Conservation (phyloP, 2,888 invertebrate species). For the Pandemis heparana region DNA sequence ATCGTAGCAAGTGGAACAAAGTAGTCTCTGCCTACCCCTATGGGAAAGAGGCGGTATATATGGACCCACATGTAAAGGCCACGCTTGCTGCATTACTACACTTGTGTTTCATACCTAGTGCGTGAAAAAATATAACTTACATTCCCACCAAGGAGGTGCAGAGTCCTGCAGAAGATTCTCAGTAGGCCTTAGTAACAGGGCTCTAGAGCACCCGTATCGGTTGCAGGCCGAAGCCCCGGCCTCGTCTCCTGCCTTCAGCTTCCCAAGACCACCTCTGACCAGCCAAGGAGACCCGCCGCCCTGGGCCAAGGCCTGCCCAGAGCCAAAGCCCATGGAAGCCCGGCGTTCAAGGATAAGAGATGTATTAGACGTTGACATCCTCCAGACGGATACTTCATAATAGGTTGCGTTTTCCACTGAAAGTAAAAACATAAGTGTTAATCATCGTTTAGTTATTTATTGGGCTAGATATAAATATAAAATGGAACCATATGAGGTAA, state of each 20-base stretch:
- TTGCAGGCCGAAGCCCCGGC: constrained; percentile 79
- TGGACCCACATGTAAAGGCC: too few relatives aligned
- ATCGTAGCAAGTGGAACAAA: too few relatives aligned
- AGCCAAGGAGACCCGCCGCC: constrained; percentile 61
- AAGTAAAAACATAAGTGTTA: constrained; percentile 27
- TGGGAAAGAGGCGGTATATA: too few relatives aligned
- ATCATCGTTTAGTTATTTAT: too few relatives aligned
- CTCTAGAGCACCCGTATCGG: constrained; percentile 75
- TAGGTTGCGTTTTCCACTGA: constrained; percentile 81
- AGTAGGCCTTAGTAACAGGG: constrained; percentile 71
- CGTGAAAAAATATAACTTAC: constrained; percentile 57
- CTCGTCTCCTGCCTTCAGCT: constrained; percentile 69
- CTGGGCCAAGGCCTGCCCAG: constrained; percentile 66
- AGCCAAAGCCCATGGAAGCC: constrained; percentile 73
- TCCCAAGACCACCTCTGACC: constrained; percentile 68
- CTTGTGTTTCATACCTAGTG: too few relatives aligned
- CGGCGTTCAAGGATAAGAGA: constrained; percentile 71
- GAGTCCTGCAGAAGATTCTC: constrained; percentile 70
- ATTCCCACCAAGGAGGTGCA: constrained; percentile 75
- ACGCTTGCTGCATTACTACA: too few relatives aligned
- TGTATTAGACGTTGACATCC: constrained; percentile 75
- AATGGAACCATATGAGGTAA: too few relatives aligned
- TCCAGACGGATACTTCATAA: constrained; percentile 79
- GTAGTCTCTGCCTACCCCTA: too few relatives aligned
- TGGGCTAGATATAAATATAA: too few relatives aligned